These are phyloP conservation scores for Nerophis lumbriciformis DNA, from an alignment of 2,113 vertebrate species.

Conservation along the genomic window DNA sequence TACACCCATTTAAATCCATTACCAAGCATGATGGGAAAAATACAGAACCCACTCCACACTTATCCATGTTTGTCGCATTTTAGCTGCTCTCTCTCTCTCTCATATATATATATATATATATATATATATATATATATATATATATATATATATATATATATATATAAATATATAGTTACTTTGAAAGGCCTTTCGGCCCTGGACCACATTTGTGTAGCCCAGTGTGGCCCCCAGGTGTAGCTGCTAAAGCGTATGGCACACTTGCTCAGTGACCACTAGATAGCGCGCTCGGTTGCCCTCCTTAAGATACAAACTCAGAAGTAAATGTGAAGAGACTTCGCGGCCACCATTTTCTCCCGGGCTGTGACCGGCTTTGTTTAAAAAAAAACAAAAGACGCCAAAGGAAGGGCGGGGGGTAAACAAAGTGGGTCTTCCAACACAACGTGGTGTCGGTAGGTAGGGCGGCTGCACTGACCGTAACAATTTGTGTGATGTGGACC, in stretches of 20 bases:
- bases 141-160: no score
- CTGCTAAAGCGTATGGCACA: neutral
- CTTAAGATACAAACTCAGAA: neutral
- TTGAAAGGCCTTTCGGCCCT: no score
- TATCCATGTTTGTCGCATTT: no score
- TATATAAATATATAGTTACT: no score
- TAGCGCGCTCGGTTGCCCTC: neutral
- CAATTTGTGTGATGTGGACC: slow-evolving; percentile 37
- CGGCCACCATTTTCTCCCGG: neutral
- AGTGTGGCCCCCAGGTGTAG: no score
- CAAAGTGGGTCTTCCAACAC: neutral
- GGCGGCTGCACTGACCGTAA: slow-evolving; percentile 33
- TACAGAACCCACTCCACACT: no score
- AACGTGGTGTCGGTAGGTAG: slow-evolving; percentile 10
- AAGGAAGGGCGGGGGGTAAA: slow-evolving; percentile 6
- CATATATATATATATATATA: no score
- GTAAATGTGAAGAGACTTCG: neutral
- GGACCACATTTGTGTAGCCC: no score
- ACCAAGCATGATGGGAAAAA: no score
- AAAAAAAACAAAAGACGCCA: slow-evolving; percentile 14
- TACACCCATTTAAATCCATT: no score
- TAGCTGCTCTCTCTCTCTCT: no score
- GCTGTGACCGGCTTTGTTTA: neutral
- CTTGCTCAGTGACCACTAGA: neutral
- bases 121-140: no score